Percentiles rank a stretch among this genome's conserved stretches.
Evolutionary conservation across 1,140 invertebrate species (phyloP).

Genomic region (Drosophila melanica): DNA sequence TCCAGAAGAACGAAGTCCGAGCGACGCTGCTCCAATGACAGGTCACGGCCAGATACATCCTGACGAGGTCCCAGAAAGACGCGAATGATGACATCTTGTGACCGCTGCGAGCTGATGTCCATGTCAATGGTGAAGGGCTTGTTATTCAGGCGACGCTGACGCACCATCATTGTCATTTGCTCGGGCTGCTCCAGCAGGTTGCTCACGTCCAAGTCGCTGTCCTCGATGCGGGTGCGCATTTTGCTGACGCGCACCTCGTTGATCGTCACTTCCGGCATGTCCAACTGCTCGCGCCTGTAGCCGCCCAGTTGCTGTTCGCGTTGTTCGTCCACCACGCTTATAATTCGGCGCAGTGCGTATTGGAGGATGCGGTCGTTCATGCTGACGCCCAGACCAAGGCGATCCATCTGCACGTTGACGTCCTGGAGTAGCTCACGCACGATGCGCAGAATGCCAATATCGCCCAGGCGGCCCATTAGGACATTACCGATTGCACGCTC

Average conservation of each 20-base stretch:
- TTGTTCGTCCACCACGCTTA: slow-evolving; percentile 84
- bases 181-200: slow-evolving; percentile 80
- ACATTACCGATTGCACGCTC: slow-evolving; percentile 54
- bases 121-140: slow-evolving; percentile 87
- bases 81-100: slow-evolving; percentile 84
- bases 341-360: slow-evolving; percentile 86
- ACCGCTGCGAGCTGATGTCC: slow-evolving; percentile 84
- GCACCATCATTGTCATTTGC: slow-evolving; percentile 50
- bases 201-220: slow-evolving; percentile 61
- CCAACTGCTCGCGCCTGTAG: slow-evolving; percentile 86
- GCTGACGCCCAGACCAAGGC: slow-evolving; percentile 44
- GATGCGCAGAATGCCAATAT: slow-evolving; percentile 52
- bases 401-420: slow-evolving; percentile 37
- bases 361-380: slow-evolving; percentile 87
- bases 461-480: slow-evolving; percentile 54
- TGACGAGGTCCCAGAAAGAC: slow-evolving; percentile 86
- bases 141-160: slow-evolving; percentile 86
- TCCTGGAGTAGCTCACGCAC: slow-evolving; percentile 52
- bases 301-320: slow-evolving; percentile 86
- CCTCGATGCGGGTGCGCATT: slow-evolving; percentile 69
- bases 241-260: slow-evolving; percentile 86
- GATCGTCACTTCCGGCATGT: slow-evolving; percentile 86
- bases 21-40: slow-evolving; percentile 86
- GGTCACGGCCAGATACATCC: slow-evolving; percentile 85
- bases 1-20: slow-evolving; percentile 88